phyloP scores from a whole-genome alignment of 2,888 invertebrate species.

The Vesta saturnalis region DNA sequence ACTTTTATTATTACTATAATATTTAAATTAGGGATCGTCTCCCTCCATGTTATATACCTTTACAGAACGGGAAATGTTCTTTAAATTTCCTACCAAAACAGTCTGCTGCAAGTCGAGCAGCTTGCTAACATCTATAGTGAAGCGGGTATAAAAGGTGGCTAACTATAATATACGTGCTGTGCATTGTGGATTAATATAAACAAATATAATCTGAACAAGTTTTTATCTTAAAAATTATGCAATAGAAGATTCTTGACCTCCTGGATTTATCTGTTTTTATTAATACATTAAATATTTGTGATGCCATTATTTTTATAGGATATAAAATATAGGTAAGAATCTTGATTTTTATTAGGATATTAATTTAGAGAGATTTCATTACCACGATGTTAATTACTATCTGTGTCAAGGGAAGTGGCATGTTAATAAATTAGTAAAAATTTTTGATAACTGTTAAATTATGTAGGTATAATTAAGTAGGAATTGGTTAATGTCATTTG shows the following conservation, averaged over 20 bases:
- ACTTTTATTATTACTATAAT: background rate
- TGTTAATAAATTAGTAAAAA: too few relatives aligned
- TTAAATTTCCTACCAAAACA: conserved; percentile 36
- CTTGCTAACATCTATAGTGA: background rate
- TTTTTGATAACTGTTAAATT: too few relatives aligned
- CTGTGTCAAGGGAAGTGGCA: too few relatives aligned
- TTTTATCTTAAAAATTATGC: conserved; percentile 23
- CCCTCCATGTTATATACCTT: conserved; percentile 20
- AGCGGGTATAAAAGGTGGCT: background rate
- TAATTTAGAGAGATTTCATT: too few relatives aligned
- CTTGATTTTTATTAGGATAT: background rate
- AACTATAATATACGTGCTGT: conserved; percentile 18
- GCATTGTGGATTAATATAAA: conserved; percentile 32
- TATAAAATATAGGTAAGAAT: conserved; percentile 6
- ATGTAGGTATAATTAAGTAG: too few relatives aligned
- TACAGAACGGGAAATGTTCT: conserved; percentile 28
- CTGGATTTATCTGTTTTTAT: conserved; percentile 2
- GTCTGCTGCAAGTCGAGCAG: conserved; percentile 27
- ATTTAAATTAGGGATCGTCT: conserved; percentile 33
- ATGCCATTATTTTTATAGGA: background rate
- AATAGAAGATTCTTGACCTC: conserved; percentile 32
- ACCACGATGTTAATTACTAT: too few relatives aligned
- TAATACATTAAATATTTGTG: conserved; percentile 1
- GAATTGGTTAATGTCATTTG: too few relatives aligned
- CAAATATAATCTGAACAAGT: conserved; percentile 29